Percentiles rank a stretch among this genome's conserved stretches.
Conservation (phyloP, 2,888 invertebrate species). For the Cylloceria caligata region DNA sequence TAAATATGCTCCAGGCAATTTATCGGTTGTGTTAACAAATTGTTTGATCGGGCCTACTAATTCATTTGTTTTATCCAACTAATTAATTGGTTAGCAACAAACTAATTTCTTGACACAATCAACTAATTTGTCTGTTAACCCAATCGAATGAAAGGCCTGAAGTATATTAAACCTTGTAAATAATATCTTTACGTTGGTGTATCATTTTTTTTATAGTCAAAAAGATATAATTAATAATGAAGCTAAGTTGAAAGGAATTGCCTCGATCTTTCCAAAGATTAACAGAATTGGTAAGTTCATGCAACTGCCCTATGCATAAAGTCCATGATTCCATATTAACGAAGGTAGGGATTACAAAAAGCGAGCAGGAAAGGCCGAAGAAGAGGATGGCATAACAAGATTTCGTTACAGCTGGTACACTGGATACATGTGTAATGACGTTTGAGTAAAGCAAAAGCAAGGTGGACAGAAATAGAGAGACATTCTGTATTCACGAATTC, state of each 20-base stretch:
- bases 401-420: conserved; percentile 27
- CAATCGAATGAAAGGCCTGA: too few relatives aligned
- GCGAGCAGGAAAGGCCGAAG: background rate
- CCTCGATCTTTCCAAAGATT: background rate
- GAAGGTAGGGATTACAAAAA: background rate
- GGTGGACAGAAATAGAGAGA: background rate
- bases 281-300: background rate
- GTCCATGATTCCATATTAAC: background rate
- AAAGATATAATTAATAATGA: background rate
- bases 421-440: conserved; percentile 17
- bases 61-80: too few relatives aligned
- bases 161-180: background rate
- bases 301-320: background rate
- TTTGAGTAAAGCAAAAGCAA: conserved; percentile 7
- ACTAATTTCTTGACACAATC: too few relatives aligned
- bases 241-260: background rate
- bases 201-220: background rate
- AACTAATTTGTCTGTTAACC: too few relatives aligned
- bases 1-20: too few relatives aligned
- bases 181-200: too few relatives aligned
- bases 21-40: too few relatives aligned
- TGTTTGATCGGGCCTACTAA: too few relatives aligned
- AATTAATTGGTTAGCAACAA: too few relatives aligned
- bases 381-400: background rate
- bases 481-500: conserved; percentile 35